Evolutionary conservation across 2,797 vertebrate species (phyloP).

Genomic region (Scolopax bukidnonensis): DNA sequence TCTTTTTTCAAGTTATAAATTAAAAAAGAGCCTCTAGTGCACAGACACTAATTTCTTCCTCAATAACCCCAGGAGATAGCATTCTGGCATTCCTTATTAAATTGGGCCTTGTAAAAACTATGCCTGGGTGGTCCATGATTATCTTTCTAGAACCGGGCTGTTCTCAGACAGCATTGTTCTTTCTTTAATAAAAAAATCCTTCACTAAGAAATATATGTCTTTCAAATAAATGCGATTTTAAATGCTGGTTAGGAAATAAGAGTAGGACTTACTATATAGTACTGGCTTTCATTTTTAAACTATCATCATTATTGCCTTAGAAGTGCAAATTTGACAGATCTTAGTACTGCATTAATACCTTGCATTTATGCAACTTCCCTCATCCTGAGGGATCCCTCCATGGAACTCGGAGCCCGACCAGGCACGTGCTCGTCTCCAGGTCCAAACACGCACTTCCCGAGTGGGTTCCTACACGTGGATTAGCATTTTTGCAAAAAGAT

Average conservation of each 20-base stretch:
- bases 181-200: slow-evolving; percentile 1
- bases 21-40: background rate
- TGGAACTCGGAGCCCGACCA: background rate
- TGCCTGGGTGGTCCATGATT: slow-evolving; percentile 46
- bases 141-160: background rate
- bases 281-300: slow-evolving; percentile 34
- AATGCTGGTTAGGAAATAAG: slow-evolving; percentile 13
- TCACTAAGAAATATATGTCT: slow-evolving; percentile 9
- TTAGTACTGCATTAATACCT: background rate
- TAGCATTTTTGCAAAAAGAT: background rate
- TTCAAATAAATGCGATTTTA: slow-evolving; percentile 36
- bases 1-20: slow-evolving; percentile 18
- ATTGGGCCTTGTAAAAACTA: slow-evolving; percentile 38
- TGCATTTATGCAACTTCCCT: background rate
- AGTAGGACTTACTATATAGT: background rate
- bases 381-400: background rate
- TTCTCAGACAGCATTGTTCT: slow-evolving; percentile 21
- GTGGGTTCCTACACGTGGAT: background rate
- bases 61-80: slow-evolving; percentile 10
- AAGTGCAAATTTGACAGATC: background rate
- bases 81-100: slow-evolving; percentile 40
- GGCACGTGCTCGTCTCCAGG: background rate
- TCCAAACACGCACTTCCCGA: background rate
- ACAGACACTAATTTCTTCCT: slow-evolving; percentile 33
- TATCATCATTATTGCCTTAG: background rate